Evolutionary conservation across 2,113 vertebrate genomes (phyloP), one percentile per base, ranked within the genome.

Genomic region (Neotoma lepida): DNA sequence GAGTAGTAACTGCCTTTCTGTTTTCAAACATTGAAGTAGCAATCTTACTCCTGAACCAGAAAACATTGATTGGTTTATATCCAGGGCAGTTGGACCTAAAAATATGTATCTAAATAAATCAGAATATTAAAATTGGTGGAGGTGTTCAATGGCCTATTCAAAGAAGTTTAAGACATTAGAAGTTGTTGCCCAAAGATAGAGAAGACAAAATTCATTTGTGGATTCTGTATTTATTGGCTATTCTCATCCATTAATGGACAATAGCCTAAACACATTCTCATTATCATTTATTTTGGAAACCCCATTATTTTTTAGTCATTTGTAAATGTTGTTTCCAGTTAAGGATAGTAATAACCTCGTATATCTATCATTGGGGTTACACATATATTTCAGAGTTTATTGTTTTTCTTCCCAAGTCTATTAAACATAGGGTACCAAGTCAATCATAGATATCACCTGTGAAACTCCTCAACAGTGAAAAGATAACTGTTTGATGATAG

Each of bases 71-170:
- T 88, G 24, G 14, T 70, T 95, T 92, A 12, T 61, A 82, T 81
- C n/a, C 9, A 91, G 61, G 12, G 68, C 82, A 18, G 9, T 86
- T 77, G 85, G 64, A 88, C 44, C 15, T 78, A 39, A 39, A 89
- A 76, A 22, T 94, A 41, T 93, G 88, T 91, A 93, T 82, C 91
- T 86, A 84, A 89, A 86, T 28, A 94, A 94, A 30, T 20, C 51
- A 73, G 39, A 2, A 58, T 51, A 6, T 30, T 74, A 0, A 30
- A 73, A 39, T 39, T 86, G 20, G 26, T n/a, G 1, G 7, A 30
- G 12, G 2, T 46, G 17, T 90, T 88, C 70, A 85, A 61, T 82
- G 6, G n/a, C n/a, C 26, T 95, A 44, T 92, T 89, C 78, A 70
- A 88, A 86, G 51, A 68, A 73, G 20, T 0, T 8, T 6, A 41